Evolutionary conservation across 2,113 vertebrate genomes (phyloP).

Genomic region (Brachyhypopomus occidentalis): DNA sequence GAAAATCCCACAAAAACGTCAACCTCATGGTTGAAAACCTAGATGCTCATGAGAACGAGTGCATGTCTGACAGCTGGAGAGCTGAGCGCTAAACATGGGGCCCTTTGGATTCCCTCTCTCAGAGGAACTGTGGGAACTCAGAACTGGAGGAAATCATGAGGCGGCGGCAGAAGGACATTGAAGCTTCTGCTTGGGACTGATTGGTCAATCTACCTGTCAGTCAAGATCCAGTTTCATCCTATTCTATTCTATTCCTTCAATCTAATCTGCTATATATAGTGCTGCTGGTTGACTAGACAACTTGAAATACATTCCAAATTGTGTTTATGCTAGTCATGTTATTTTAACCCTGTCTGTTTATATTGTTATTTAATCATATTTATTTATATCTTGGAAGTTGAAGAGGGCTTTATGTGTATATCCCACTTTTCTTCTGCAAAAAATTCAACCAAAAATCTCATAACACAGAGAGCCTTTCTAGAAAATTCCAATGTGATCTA

Average conservation of each 20-base stretch:
- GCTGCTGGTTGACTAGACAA: not conserved
- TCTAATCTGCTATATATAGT: not conserved
- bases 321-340: not conserved
- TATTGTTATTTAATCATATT: not conserved
- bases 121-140: conserved; percentile 45
- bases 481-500: not conserved
- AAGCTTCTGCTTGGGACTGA: conserved; percentile 53
- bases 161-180: conserved; percentile 52
- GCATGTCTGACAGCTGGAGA: not conserved
- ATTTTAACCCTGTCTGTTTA: not conserved
- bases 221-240: conserved; percentile 32
- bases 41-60: not conserved
- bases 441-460: not conserved
- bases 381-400: not conserved
- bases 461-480: too few species aligned
- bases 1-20: not conserved
- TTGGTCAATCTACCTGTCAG: conserved; percentile 40
- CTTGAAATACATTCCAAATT: not conserved
- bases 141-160: conserved; percentile 57
- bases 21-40: not conserved
- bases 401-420: not conserved
- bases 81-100: not conserved
- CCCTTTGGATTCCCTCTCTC: conserved; percentile 6
- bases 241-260: conserved; percentile 32
- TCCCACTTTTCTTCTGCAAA: not conserved